Percentiles rank a stretch among this genome's conserved stretches.
These are phyloP conservation scores for Emys orbicularis DNA, from an alignment of 2,797 vertebrate genomes.

Conservation along the genomic window DNA sequence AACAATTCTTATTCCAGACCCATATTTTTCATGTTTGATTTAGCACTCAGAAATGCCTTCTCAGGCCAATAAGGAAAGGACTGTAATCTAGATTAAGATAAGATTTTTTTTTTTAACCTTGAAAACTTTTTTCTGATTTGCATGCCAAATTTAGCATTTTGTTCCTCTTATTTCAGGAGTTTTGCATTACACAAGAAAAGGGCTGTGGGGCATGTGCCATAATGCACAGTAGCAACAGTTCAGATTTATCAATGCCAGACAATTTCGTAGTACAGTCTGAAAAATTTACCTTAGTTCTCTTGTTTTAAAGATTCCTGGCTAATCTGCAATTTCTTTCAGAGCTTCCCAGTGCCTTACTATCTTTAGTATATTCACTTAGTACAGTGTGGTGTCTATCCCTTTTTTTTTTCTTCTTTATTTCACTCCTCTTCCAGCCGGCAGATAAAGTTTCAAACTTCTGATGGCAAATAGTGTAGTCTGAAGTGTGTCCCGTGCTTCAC, in stretches of 20 bases:
- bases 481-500: not conserved
- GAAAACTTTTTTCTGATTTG: slow-evolving; percentile 39
- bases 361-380: not conserved
- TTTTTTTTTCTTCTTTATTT: not conserved
- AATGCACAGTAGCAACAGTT: not conserved
- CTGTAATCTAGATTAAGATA: slow-evolving; percentile 37
- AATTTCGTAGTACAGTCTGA: not conserved
- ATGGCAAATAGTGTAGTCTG: not conserved
- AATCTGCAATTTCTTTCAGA: not conserved
- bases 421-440: not conserved
- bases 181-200: slow-evolving; percentile 26
- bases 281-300: slow-evolving; percentile 2
- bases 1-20: not conserved
- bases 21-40: slow-evolving; percentile 29
- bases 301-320: not conserved
- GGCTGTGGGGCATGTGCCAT: not conserved
- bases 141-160: slow-evolving; percentile 4
- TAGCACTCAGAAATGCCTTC: slow-evolving; percentile 49
- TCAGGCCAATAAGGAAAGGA: slow-evolving; percentile 17
- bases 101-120: slow-evolving; percentile 50
- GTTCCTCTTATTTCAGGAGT: slow-evolving; percentile 15
- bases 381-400: not conserved
- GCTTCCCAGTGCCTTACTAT: not conserved
- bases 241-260: not conserved
- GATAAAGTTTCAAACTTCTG: not conserved